These are phyloP conservation scores for Epicauta chinensis DNA, from an alignment of 1,140 invertebrate genomes.

Conservation along the genomic window DNA sequence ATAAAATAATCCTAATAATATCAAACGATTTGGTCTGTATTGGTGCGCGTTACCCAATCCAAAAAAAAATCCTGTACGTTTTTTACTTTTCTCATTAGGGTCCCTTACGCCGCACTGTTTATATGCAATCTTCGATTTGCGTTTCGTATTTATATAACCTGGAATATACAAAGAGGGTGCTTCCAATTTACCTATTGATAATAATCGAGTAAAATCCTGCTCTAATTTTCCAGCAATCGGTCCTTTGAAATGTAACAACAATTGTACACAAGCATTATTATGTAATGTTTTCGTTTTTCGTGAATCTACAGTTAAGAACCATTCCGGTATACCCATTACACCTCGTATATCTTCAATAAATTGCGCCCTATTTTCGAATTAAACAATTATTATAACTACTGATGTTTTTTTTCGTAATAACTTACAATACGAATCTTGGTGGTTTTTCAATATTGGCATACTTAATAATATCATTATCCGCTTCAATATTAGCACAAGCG, in stretches of 20 bases:
- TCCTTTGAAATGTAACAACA: conserved; percentile 81
- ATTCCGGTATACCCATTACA: conserved; percentile 80
- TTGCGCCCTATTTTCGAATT: conserved; percentile 60
- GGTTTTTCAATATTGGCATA: conserved; percentile 82
- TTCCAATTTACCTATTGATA: conserved; percentile 65
- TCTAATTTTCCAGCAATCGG: conserved; percentile 70
- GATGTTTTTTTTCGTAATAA: conserved; percentile 22
- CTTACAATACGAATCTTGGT: conserved; percentile 82
- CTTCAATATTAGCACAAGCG: conserved; percentile 87
- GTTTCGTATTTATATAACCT: conserved; percentile 64
- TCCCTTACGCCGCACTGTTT: conserved; percentile 66
- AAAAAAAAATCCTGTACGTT: too few species aligned
- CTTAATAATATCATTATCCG: conserved; percentile 86
- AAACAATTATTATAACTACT: neutral
- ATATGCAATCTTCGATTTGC: conserved; percentile 64
- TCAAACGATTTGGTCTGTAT: too few species aligned
- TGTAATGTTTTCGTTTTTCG: conserved; percentile 72
- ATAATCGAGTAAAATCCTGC: conserved; percentile 66
- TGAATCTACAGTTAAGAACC: conserved; percentile 82
- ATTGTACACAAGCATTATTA: conserved; percentile 76
- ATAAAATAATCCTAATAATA: too few species aligned
- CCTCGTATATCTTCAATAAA: conserved; percentile 78
- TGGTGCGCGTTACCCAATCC: too few species aligned
- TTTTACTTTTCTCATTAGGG: conserved; percentile 55
- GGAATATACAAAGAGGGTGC: conserved; percentile 71